Base-by-base conservation (phyloP, 1,140 invertebrate species). In the Conus betulinus region DNA sequence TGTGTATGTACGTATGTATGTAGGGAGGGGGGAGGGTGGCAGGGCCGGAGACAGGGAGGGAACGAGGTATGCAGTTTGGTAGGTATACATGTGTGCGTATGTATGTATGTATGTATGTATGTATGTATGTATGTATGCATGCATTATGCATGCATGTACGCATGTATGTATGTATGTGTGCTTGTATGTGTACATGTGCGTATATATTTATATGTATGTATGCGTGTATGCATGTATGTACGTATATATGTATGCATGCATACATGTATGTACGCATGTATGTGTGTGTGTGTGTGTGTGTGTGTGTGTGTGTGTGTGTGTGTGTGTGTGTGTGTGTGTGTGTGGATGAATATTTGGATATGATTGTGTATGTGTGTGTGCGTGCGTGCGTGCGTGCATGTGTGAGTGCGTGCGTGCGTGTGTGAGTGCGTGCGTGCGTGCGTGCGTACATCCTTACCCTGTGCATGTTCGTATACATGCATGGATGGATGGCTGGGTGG, bases 361-460 rank as follows among this genome's bases (percentile, higher is more conserved):
- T n/a, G n/a, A n/a, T n/a, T n/a, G n/a, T 20, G 60, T 20, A 4
- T 20, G 60, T 4, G 60, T 63, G 60, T 10, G 52, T 83, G 81
- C 51, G 81, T 83, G 81, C 51, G 5, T 55, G 81, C 20, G 81
- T 83, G 81, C 5, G 74, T 78, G 74, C 4, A 5, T 78, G 74
- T 4, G 78, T 81, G 78, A 2, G 78, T 81, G 78, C 25, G 78
- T 81, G 78, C 25, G 78, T 81, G 78, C 25, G 78, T 81, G 78
- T 52, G 78, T 81, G 78, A 0, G 78, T 81, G 78, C 51, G 78
- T 81, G 78, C 25, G 78, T 81, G 27, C 51, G 78, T 81, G 78
- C 25, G 78, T 81, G 78, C 51, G 78, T 81, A 39, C 39, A 39
- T 39, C 39, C 39, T 39, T 39, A 39, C 39, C 39, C 39, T 39